phyloP scores from a whole-genome alignment of 2,888 invertebrate genomes.

The Thera obeliscata region DNA sequence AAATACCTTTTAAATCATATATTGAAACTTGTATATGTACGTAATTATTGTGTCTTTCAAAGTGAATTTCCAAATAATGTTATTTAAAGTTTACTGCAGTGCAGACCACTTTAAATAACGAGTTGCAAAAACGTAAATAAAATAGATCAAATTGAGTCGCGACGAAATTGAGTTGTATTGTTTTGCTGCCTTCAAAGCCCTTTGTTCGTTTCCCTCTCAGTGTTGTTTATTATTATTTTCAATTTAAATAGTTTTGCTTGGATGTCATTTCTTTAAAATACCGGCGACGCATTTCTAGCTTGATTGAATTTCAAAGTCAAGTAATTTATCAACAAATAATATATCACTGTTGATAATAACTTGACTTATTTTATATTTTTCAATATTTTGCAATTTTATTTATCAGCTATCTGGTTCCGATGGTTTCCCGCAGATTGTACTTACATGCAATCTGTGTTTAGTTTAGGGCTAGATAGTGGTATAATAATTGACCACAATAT shows the following conservation, averaged over 20 bases:
- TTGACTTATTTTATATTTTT: no score
- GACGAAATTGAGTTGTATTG: constrained; percentile 35
- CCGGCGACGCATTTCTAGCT: no score
- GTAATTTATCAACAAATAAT: no score
- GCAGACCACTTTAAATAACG: constrained; percentile 15
- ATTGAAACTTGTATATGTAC: background rate
- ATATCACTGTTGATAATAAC: no score
- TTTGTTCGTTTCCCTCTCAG: constrained; percentile 27
- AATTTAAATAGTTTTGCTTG: constrained; percentile 11
- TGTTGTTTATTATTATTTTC: constrained; percentile 26
- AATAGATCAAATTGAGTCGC: constrained; percentile 40
- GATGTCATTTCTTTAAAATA: background rate
- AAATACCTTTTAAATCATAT: background rate
- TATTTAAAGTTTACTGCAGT: constrained; percentile 18
- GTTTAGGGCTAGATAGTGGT: no score
- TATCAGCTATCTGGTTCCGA: no score
- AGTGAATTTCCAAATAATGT: constrained; percentile 14
- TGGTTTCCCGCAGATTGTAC: no score
- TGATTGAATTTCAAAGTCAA: no score
- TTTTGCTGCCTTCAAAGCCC: constrained; percentile 32
- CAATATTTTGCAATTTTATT: no score
- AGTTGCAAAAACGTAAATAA: constrained; percentile 34
- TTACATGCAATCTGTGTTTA: no score
- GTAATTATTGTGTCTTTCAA: background rate
- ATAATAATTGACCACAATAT: no score